Conservation (phyloP, 23 tunicate species). For the Halocynthia aurantium region DNA sequence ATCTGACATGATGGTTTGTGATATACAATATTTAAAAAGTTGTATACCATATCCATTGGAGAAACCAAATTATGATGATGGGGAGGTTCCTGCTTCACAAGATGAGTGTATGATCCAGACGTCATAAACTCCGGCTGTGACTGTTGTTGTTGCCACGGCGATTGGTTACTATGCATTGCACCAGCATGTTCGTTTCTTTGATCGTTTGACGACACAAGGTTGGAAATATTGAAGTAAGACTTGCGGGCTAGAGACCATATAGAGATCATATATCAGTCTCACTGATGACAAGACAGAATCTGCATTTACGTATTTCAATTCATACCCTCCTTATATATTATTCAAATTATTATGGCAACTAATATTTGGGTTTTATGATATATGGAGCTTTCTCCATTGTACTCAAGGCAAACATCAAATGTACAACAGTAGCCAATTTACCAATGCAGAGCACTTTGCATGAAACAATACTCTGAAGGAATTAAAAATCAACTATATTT, state of each 20-base stretch:
- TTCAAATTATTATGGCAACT: too few relatives aligned
- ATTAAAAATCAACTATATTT: too few relatives aligned
- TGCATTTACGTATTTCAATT: background rate
- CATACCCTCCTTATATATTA: background rate
- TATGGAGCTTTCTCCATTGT: too few relatives aligned
- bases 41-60: slow-evolving; percentile 19
- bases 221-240: background rate
- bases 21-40: too few relatives aligned
- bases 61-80: slow-evolving; percentile 1
- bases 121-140: background rate
- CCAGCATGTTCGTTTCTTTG: background rate
- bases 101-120: background rate
- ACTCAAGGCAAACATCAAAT: too few relatives aligned
- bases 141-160: slow-evolving; percentile 4
- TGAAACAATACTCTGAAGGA: too few relatives aligned
- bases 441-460: too few relatives aligned
- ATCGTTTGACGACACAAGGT: background rate
- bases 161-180: slow-evolving; percentile 2
- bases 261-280: background rate
- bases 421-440: too few relatives aligned
- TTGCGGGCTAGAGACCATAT: too few relatives aligned
- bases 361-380: too few relatives aligned
- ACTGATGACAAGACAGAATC: background rate
- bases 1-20: too few relatives aligned
- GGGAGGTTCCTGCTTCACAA: background rate